Conservation (phyloP, 2,888 invertebrate genomes). For the Patella depressa region DNA sequence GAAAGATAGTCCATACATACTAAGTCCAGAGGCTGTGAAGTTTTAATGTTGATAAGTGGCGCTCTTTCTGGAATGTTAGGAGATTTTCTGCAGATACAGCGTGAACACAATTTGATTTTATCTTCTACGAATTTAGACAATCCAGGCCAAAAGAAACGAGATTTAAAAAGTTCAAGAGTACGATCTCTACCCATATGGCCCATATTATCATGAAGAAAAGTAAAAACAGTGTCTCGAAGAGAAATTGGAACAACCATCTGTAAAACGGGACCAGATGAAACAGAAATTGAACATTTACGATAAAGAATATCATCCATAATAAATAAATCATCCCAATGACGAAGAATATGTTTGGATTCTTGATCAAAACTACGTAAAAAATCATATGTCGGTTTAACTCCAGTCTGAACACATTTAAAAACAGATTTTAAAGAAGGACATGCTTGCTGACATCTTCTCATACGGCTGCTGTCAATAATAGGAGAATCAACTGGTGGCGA, state of each 20-base stretch:
- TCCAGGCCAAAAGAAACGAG: conserved; percentile 12
- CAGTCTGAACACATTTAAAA: conserved; percentile 10
- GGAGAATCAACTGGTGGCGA: not conserved
- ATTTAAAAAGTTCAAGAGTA: conserved; percentile 21
- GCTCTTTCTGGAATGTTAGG: too few species aligned
- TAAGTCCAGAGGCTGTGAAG: conserved; percentile 27
- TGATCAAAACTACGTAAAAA: not conserved
- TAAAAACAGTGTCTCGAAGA: conserved; percentile 16
- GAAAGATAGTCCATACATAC: conserved; percentile 20
- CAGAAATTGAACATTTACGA: not conserved
- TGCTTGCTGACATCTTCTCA: not conserved
- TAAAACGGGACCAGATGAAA: not conserved
- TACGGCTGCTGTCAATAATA: not conserved
- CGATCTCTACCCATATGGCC: conserved; percentile 32
- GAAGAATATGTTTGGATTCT: conserved; percentile 8
- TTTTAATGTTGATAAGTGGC: not conserved
- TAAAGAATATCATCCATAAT: conserved; percentile 4
- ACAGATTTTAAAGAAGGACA: not conserved
- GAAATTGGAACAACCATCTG: conserved; percentile 23
- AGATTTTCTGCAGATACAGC: too few species aligned
- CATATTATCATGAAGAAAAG: conserved; percentile 28
- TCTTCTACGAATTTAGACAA: too few species aligned
- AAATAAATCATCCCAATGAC: conserved; percentile 7
- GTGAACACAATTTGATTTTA: too few species aligned
- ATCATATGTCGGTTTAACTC: not conserved